phyloP scores from a whole-genome alignment of 1,140 invertebrate species.

The Brachionus calyciflorus region DNA sequence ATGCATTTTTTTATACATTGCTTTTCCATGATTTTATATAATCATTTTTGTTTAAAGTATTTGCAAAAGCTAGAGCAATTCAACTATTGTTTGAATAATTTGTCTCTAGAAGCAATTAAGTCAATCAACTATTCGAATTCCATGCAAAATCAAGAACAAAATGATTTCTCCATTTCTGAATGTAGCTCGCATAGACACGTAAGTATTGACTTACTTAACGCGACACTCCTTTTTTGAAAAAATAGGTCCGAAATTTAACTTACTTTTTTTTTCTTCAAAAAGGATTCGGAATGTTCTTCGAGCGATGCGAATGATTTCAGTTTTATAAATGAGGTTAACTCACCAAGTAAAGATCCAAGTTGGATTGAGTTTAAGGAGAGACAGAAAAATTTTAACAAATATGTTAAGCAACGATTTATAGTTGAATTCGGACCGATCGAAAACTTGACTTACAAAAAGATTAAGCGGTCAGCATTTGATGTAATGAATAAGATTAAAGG shows the following conservation, averaged over 20 bases:
- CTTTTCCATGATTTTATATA: too few species aligned
- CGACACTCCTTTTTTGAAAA: neutral
- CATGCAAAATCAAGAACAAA: neutral
- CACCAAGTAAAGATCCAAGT: neutral
- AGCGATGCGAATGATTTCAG: neutral
- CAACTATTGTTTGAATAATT: slow-evolving; percentile 8
- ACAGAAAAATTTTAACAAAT: slow-evolving; percentile 40
- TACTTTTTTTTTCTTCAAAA: neutral
- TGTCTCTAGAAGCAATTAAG: neutral
- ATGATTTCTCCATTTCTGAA: neutral
- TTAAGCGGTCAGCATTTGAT: slow-evolving; percentile 16
- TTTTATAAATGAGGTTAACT: neutral
- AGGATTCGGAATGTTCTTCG: slow-evolving; percentile 19
- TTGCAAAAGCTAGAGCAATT: slow-evolving; percentile 32
- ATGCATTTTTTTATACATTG: neutral
- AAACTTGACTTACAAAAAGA: slow-evolving; percentile 41
- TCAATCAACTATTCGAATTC: neutral
- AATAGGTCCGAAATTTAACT: neutral
- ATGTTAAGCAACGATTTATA: slow-evolving; percentile 33
- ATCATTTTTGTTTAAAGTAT: neutral
- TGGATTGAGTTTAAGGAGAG: slow-evolving; percentile 30
- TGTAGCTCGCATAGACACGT: neutral
- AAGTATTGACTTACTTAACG: too few species aligned
- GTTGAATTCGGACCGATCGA: slow-evolving; percentile 26
- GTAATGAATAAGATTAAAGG: slow-evolving; percentile 31